Evolutionary conservation across 35 echinoderm and acorn worm genomes (phyloP).

Genomic region (Strongylocentrotus purpuratus): DNA sequence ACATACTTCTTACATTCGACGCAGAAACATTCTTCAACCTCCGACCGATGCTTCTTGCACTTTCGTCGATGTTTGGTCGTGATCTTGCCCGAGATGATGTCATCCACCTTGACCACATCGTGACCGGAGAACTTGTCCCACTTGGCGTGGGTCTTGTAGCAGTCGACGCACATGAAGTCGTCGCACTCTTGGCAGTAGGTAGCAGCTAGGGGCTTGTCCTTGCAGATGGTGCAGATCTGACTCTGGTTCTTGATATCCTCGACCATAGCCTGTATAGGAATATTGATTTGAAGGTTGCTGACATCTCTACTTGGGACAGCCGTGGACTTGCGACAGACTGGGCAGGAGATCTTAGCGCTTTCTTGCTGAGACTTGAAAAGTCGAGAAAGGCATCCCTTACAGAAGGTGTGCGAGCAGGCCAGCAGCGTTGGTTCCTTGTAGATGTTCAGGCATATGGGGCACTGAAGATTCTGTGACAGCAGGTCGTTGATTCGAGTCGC

Average conservation of each 20-base stretch:
- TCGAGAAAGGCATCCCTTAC: conserved; percentile 28
- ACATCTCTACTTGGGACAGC: neutral
- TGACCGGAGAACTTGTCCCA: conserved; percentile 14
- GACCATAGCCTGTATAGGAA: neutral
- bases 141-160: conserved; percentile 20
- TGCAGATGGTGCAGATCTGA: neutral
- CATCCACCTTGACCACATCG: conserved; percentile 16
- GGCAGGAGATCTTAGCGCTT: neutral
- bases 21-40: conserved; percentile 15
- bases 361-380: conserved; percentile 39
- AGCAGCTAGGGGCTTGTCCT: conserved; percentile 6
- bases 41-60: conserved; percentile 14
- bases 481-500: neutral
- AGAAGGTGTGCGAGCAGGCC: conserved; percentile 39
- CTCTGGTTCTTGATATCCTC: conserved; percentile 38
- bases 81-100: conserved; percentile 16
- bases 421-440: conserved; percentile 4
- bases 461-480: neutral
- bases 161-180: conserved; percentile 23
- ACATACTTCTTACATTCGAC: conserved; percentile 38
- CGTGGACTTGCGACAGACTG: conserved; percentile 19
- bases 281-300: neutral
- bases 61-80: neutral
- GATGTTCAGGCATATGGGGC: neutral
- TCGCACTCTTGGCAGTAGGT: conserved; percentile 47